Base-by-base conservation (phyloP, 2,888 invertebrate species). In the Drosophila melanocephala region DNA sequence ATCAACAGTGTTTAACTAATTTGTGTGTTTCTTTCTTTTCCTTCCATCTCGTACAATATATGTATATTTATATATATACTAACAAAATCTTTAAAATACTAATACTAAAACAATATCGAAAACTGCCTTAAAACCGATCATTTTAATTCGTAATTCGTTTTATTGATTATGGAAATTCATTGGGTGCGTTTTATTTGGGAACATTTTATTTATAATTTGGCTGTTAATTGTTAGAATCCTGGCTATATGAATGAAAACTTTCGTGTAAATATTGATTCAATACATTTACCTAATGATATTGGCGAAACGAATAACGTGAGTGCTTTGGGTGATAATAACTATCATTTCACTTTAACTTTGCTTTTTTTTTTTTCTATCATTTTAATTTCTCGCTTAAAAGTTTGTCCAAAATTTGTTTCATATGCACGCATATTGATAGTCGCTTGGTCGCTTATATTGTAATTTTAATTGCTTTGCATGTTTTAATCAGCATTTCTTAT, bases 191-290 rank as follows among this genome's bases (percentile, higher is more conserved):
- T 78, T n/a, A 39, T 51, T 60, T 66, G 57, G 66, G 58, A 30
- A 62, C 53, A 62, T 70, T 63, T 63, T 55, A 19, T 50, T 66
- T 50, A 42, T 75, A 44, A 61, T 65, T 78, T 71, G 65, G 64
- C 56, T 72, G 52, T 77, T 69, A 6, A 60, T 1, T 51, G 33
- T 74, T 80, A 97, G 97, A 98, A 98, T 94, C 97, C 97, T 76
- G 97, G 97, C 85, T 98, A 97, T 94, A 99, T 99, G 99, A 98
- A 98, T 94, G 98, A 98, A 62, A 97, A 97, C 94, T 99, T 99
- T 94, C 95, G 96, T 83, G 97, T 99, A 92, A 96, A 97, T 94
- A 98, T 99, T 94, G 99, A 99, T 94, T 98, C 99, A 72, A 95
- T 99, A 94, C 99, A 99, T 94, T 94, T 97, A 92, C 96, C 96